Evolutionary conservation across 2,113 vertebrate species (phyloP), one percentile per base, ranked within the genome.

Genomic region (Terrapene triunguis): DNA sequence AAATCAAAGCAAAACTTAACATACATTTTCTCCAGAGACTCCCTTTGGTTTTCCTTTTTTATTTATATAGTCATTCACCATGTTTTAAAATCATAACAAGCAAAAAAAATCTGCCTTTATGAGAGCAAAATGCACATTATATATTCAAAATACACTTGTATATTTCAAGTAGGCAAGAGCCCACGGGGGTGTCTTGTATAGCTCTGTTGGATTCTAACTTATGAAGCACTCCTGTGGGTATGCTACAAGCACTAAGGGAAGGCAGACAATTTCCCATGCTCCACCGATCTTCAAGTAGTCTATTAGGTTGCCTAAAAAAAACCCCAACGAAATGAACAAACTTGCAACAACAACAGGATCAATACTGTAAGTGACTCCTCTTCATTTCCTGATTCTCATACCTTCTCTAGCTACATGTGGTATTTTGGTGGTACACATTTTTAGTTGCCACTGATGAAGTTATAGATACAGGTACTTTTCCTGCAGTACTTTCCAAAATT

Each of bases 21-120:
- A 0, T 14, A 17, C 54, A 25, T 19, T 86, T 91, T 7, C 9
- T 25, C 38, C 76, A 90, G 27, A 47, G 94, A 90, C 2, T 62
- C 65, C 3, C 59, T 59, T 44, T 0, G 0, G 47, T 87, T 51
- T 65, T 48, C 72, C 29, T 35, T 35, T 6, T 9, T 69, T 55
- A 38, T 72, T 72, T 72, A 72, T 72, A 38, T 19, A 4, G n/a
- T 38, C 48, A 79, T 27, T 87, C 9, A 4, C 27, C 55, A 8
- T 74, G 53, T 86, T 87, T 87, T 50, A 57, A 48, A 35, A 79
- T 7, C 11, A 1, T 25, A 92, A 83, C 51, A 87, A 84, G 55
- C 44, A 78, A 55, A 27, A 27, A 50, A 54, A 62, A 24, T n/a
- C 13, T 42, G 42, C 74, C 74, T 27, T 27, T 25, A 4, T n/a